Evolutionary conservation across 1,140 invertebrate genomes (phyloP), one percentile per base, ranked within the genome.

Genomic region (Neodiprion fabricii): DNA sequence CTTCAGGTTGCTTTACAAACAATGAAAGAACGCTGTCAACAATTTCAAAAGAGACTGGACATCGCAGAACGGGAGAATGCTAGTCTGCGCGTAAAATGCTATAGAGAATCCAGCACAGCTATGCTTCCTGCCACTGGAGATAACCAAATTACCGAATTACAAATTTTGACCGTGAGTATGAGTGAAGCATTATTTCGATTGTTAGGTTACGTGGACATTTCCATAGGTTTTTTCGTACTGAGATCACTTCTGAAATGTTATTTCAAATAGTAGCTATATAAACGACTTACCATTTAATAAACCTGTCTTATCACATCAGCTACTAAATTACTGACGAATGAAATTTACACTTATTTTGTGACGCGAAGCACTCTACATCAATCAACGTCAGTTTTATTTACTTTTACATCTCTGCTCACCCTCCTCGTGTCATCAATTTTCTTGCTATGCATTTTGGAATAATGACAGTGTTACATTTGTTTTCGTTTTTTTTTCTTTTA

Each of bases 21-120:
- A 9, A 92, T 96, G 90, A 92, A 93, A 81, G 94, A 96, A 85
- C 88, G 94, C 65, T 96, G 94, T 86, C 90, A 92, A 80, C 88
- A 92, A 74, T 85, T 96, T 67, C 94, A 96, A 85, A 89, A 91
- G 74, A 89, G 93, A 79, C 88, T 95, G 68, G 89, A 90, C 47
- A 81, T 85, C 1, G 88, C 95, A 12, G 94, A 96, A 86, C 91
- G 92, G 77, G 94, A 96, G 84, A 96, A 95, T 84, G 86, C 92
- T 78, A 85, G 89, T 71, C 86, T 95, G 69, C 90, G 91, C 78
- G 84, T 91, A 7, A 86, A 92, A 75, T 86, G 86, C 66, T 84
- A 87, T 10, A 89, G 89, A 80, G 75, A 83, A 47, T 53, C 71
- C 9, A 76, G 75, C 17, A 72, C 72, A 48, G 68, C 73, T 23